Base-by-base conservation (phyloP, 2,888 invertebrate genomes). In the Acleris literana region DNA sequence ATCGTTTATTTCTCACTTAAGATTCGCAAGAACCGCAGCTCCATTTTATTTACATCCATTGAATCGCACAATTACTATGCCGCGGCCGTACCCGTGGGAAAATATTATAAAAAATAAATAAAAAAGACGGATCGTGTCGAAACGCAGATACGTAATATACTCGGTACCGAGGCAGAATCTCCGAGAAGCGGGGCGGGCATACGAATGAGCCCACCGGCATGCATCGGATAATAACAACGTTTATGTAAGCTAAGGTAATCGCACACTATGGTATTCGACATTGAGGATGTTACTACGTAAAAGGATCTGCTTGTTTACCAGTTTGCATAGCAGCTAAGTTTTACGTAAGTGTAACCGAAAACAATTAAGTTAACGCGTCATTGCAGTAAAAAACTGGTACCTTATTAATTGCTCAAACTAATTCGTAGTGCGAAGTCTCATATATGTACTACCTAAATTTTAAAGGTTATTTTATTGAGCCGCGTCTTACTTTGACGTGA, bases 61-160 rank as follows among this genome's bases (percentile, higher is more conserved):
- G 74, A 75, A 78, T 80, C 74, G 75, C 73, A 78, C 77, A 81
- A 82, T 81, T 82, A 79, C 73, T 70, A 84, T 84, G 83, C 81
- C 78, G 78, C 75, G 76, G 80, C 78, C 80, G 83, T 76, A 81
- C 79, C 77, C 88, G 89, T 90, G 89, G 84, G 90, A 90, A 90
- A 80, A 77, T 77, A 68, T 63, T 72, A 78, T 78, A 88, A 86
- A 88, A 88, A 79, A 69, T 58, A 82, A 68, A 73, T 71, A 71
- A 76, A 78, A 82, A 76, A 76, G 74, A 72, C 64, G 71, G 73
- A 78, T 83, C 82, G 82, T 82, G 81, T 84, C 72, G 74, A 80
- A 83, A 82, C 82, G 55, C 57, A 66, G 33, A 66, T 66, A 66
- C 66, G 78, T 81, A 77, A 82, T 82, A 77, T 87, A 85, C 87